Percentiles rank a stretch among this genome's conserved stretches.
These are phyloP conservation scores for Perca fluviatilis DNA, from an alignment of 2,113 vertebrate species.

Conservation along the genomic window DNA sequence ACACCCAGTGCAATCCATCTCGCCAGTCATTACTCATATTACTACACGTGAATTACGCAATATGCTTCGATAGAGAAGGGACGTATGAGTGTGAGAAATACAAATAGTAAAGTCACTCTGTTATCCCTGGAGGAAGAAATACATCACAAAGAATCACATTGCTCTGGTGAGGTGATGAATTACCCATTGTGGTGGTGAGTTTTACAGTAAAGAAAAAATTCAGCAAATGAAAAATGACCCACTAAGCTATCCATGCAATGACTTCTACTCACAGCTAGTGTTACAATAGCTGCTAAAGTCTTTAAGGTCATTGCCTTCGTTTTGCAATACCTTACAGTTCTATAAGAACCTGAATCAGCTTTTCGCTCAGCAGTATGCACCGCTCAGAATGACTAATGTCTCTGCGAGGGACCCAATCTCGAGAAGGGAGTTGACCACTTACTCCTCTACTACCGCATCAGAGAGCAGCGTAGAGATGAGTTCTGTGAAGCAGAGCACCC, in stretches of 20 bases:
- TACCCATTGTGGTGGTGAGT: constrained; percentile 27
- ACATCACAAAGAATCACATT: constrained; percentile 46
- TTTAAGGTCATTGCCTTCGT: constrained; percentile 62
- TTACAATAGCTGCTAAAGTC: constrained; percentile 56
- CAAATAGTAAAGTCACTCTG: constrained; percentile 55
- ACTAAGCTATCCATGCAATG: constrained; percentile 31
- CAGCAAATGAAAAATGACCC: constrained; percentile 72
- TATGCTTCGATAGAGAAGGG: constrained; percentile 34
- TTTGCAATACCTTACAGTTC: constrained; percentile 56
- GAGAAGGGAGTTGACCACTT: constrained; percentile 50
- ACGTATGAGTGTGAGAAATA: constrained; percentile 18
- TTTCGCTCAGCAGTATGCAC: constrained; percentile 51
- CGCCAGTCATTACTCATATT: constrained; percentile 40
- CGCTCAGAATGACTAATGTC: constrained; percentile 65
- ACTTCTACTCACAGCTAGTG: constrained; percentile 31
- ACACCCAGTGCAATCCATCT: neutral
- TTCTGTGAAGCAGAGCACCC: constrained; percentile 25
- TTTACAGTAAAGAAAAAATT: constrained; percentile 51
- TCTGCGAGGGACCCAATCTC: constrained; percentile 16
- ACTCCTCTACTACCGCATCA: constrained; percentile 37
- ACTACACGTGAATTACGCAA: constrained; percentile 23
- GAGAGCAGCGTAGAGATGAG: constrained; percentile 23
- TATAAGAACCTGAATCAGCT: constrained; percentile 69
- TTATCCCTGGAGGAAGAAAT: constrained; percentile 61
- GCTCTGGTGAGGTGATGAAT: constrained; percentile 59